These are phyloP conservation scores for Andricus curvator DNA, from an alignment of 2,888 invertebrate genomes.

Conservation along the genomic window DNA sequence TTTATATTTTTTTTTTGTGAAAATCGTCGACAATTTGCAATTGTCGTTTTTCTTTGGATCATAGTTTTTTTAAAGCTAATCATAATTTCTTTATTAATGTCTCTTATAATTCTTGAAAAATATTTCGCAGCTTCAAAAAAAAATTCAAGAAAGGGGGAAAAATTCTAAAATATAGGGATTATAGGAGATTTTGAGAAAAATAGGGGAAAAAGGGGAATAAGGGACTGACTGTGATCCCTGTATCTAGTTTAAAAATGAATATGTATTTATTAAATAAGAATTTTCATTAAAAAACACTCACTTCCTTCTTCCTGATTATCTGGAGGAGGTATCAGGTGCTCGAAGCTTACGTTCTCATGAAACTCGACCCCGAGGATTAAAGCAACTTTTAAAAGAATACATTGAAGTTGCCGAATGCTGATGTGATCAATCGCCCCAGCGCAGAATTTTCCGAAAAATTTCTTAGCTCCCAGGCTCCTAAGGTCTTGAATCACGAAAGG, in stretches of 20 bases:
- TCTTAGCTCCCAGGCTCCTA: constrained; percentile 95
- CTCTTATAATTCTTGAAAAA: too few species aligned
- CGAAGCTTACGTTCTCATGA: constrained; percentile 95
- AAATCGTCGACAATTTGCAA: too few species aligned
- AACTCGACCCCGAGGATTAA: constrained; percentile 96
- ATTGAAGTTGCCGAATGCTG: constrained; percentile 97
- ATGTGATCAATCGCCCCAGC: constrained; percentile 99
- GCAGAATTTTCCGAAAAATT: constrained; percentile 99
- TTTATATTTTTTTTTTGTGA: too few species aligned
- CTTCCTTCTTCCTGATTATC: constrained; percentile 81
- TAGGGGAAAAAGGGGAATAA: too few species aligned
- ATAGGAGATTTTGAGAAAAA: too few species aligned
- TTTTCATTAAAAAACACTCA: constrained; percentile 72
- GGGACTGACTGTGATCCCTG: too few species aligned
- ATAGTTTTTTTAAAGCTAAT: too few species aligned
- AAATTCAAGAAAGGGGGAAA: too few species aligned
- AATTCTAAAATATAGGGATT: too few species aligned
- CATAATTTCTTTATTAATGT: too few species aligned
- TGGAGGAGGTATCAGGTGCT: constrained; percentile 89
- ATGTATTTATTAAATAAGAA: background rate
- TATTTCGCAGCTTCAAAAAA: too few species aligned
- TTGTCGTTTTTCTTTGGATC: too few species aligned
- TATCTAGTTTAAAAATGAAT: background rate
- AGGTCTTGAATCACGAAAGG: constrained; percentile 98
- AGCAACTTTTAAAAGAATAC: constrained; percentile 96